phyloP scores from a whole-genome alignment of 2,113 vertebrate species.

The Perca flavescens region DNA sequence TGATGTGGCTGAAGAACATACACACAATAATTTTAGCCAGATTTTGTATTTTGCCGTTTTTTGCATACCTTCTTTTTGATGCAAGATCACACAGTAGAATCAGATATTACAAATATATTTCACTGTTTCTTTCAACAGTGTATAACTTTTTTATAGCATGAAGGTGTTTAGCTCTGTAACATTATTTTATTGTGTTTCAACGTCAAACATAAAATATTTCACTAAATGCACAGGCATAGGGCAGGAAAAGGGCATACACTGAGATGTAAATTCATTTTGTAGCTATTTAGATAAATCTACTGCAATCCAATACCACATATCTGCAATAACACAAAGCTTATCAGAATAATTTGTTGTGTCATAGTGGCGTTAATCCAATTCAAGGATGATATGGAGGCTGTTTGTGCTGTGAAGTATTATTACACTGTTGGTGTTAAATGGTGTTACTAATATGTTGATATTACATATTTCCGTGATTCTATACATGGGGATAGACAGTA shows the following conservation, averaged over 20 bases:
- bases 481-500: background rate
- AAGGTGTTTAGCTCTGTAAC: background rate
- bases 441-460: background rate
- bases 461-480: background rate
- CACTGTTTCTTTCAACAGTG: background rate
- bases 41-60: background rate
- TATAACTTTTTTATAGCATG: background rate
- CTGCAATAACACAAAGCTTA: background rate
- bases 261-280: background rate
- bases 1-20: background rate
- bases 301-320: background rate
- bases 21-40: background rate
- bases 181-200: background rate
- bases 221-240: no score
- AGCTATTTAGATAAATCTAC: background rate
- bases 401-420: background rate
- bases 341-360: background rate
- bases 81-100: background rate
- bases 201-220: background rate
- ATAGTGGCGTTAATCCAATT: background rate
- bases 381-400: background rate
- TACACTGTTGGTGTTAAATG: background rate
- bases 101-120: background rate
- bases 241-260: background rate
- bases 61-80: background rate